Percentiles rank a stretch among this genome's conserved stretches.
Conservation (phyloP, 2,888 invertebrate genomes). For the Lissocephala sabroskyi region DNA sequence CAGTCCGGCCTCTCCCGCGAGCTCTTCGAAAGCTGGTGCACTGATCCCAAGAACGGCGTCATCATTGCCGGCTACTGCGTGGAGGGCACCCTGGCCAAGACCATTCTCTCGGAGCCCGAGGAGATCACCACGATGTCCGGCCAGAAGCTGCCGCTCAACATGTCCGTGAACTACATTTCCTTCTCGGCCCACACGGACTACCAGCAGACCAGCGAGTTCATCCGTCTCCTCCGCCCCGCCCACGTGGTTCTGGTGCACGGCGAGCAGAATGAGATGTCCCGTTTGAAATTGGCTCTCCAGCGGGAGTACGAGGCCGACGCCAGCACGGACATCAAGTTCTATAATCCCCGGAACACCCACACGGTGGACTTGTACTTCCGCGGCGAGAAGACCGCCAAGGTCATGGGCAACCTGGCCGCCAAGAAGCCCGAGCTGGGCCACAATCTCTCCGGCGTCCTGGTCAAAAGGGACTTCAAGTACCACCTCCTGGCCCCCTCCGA, state of each 20-base stretch:
- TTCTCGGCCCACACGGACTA: constrained; percentile 95
- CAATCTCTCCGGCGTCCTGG: constrained; percentile 91
- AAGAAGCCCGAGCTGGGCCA: constrained; percentile 85
- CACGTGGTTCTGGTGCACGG: constrained; percentile 97
- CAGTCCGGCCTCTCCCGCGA: constrained; percentile 98
- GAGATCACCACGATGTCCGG: constrained; percentile 97
- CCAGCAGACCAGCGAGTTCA: constrained; percentile 90
- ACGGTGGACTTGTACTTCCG: constrained; percentile 93
- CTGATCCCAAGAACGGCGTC: constrained; percentile 97
- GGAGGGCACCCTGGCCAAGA: constrained; percentile 92
- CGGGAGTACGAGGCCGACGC: constrained; percentile 82
- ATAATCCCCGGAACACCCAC: constrained; percentile 97
- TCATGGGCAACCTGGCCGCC: constrained; percentile 93
- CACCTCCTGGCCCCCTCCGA: constrained; percentile 94
- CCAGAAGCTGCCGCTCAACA: constrained; percentile 94
- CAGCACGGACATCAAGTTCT: constrained; percentile 86
- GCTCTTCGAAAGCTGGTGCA: constrained; percentile 99
- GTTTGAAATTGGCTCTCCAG: constrained; percentile 93
- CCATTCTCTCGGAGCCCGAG: constrained; percentile 96
- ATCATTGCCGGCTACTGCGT: constrained; percentile 98
- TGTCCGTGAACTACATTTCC: constrained; percentile 99
- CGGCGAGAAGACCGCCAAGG: constrained; percentile 99
- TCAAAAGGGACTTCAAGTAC: constrained; percentile 98
- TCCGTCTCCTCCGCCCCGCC: constrained; percentile 92
- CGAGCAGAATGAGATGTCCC: constrained; percentile 98